Percentiles rank a stretch among this genome's conserved stretches.
Conservation (phyloP, 64 coral and sea anemone genomes). For the Dendronephthya gigantea region DNA sequence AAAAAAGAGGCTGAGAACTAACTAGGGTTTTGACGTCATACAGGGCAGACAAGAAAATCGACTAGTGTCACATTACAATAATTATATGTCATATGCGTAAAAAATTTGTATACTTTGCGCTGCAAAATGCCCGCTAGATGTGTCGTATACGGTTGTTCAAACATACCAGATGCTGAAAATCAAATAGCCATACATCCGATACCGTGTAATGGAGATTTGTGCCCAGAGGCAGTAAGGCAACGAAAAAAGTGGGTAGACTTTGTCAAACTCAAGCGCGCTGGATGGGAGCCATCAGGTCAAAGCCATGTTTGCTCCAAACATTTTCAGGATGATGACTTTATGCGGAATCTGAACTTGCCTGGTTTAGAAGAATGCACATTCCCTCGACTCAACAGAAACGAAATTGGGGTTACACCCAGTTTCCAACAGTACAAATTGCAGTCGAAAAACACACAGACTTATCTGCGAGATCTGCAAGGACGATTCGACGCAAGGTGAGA, state of each 20-base stretch:
- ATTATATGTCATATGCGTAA: neutral
- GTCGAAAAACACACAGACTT: neutral
- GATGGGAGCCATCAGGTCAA: neutral
- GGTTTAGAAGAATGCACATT: neutral
- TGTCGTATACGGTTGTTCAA: constrained; percentile 7
- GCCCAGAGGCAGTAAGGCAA: neutral
- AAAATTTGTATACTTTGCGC: neutral
- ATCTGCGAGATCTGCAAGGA: neutral
- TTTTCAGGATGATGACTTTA: neutral
- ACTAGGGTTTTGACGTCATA: neutral
- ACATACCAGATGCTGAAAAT: neutral
- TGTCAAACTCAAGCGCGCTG: neutral
- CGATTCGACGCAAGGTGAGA: neutral
- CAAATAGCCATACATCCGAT: neutral
- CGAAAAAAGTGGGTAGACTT: neutral
- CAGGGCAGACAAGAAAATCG: neutral
- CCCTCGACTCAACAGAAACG: neutral
- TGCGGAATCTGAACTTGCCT: neutral
- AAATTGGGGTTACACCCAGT: neutral
- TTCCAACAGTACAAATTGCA: neutral
- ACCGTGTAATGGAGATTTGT: neutral
- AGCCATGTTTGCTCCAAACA: neutral
- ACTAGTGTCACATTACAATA: neutral
- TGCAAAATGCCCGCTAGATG: neutral
- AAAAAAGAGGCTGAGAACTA: neutral